Conservation (phyloP, 2,113 vertebrate genomes). For the Vicugna pacos region DNA sequence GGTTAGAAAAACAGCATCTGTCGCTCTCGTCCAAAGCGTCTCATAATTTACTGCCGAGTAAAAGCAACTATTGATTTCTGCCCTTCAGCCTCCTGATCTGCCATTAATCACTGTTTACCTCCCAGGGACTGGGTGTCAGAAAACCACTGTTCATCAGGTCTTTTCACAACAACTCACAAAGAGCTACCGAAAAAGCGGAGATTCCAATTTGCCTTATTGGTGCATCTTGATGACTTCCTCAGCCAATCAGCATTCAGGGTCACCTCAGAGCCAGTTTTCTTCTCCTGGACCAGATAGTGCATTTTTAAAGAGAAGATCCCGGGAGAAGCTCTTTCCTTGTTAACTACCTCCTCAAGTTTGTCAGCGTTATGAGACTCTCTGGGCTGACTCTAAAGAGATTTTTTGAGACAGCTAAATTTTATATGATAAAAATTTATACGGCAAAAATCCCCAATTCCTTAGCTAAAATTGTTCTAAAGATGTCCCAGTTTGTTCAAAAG, state of each 20-base stretch:
- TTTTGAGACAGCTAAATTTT: neutral
- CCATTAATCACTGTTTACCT: slow-evolving; percentile 60
- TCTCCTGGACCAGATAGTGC: neutral
- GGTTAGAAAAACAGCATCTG: slow-evolving; percentile 60
- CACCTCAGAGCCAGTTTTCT: neutral
- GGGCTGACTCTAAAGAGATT: neutral
- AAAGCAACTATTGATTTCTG: slow-evolving; percentile 58
- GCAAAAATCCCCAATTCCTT: neutral
- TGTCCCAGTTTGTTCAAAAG: neutral
- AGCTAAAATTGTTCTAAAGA: neutral
- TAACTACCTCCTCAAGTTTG: neutral
- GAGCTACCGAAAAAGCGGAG: neutral
- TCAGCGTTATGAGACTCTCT: neutral
- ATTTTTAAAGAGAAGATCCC: neutral
- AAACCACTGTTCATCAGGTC: neutral
- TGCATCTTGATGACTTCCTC: neutral
- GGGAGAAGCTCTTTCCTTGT: neutral
- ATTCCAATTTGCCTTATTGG: neutral
- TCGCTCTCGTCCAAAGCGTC: neutral
- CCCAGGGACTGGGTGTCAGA: neutral
- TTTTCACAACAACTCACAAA: neutral
- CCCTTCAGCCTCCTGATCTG: slow-evolving; percentile 12
- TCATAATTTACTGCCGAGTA: slow-evolving; percentile 38
- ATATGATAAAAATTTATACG: neutral
- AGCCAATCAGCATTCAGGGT: neutral